phyloP scores from a whole-genome alignment of 1,140 invertebrate species.

The Aporrectodea caliginosa region DNA sequence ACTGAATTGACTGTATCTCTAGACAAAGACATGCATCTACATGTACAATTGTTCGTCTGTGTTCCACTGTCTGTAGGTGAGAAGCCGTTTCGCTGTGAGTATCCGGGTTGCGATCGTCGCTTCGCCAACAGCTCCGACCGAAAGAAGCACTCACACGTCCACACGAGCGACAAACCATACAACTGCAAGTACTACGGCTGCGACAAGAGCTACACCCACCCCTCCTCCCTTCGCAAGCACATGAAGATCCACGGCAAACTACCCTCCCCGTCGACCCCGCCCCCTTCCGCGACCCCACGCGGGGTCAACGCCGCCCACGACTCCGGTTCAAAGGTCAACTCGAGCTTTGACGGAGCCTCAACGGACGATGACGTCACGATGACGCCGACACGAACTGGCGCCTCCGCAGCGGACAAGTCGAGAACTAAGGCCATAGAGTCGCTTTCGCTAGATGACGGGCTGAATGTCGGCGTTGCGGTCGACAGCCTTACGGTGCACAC shows the following conservation, averaged over 20 bases:
- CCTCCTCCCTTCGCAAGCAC: slow-evolving; percentile 68
- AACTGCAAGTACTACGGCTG: slow-evolving; percentile 88
- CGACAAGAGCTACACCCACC: slow-evolving; percentile 96
- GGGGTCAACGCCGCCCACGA: neutral
- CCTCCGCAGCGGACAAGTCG: neutral
- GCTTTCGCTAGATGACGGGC: neutral
- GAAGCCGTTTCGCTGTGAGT: slow-evolving; percentile 95
- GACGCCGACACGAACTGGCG: neutral
- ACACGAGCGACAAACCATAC: slow-evolving; percentile 97
- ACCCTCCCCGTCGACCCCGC: neutral
- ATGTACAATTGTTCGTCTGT: too few relatives aligned
- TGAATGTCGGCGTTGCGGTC: neutral
- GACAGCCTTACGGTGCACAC: neutral
- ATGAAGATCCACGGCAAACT: slow-evolving; percentile 21
- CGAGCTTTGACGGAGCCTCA: too few relatives aligned
- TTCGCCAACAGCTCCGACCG: slow-evolving; percentile 95
- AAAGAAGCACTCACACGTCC: slow-evolving; percentile 96
- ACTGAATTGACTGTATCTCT: too few relatives aligned
- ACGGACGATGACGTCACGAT: neutral
- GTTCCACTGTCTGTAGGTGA: too few relatives aligned
- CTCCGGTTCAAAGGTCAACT: neutral
- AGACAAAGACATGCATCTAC: too few relatives aligned
- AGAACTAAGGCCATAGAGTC: neutral
- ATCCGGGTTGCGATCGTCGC: slow-evolving; percentile 83
- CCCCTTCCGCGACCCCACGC: neutral